Base-by-base conservation (phyloP, 1,140 invertebrate species). In the Spodoptera frugiperda region DNA sequence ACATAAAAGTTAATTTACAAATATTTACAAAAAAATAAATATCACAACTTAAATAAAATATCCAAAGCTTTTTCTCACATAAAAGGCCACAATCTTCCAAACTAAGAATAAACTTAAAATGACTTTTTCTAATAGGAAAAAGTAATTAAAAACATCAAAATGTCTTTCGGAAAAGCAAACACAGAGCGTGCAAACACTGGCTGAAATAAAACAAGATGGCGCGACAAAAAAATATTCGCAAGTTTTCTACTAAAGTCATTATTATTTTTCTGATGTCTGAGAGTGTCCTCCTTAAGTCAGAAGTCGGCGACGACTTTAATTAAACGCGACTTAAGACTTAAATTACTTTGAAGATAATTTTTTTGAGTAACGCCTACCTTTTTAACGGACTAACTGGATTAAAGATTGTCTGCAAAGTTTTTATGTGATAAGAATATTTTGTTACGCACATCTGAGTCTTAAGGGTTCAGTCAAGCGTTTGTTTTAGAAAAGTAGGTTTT, bases 321-420 rank as follows among this genome's bases (percentile, higher is more conserved):
- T 92, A 92, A 88, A 85, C 79, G 73, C 74, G 84, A 78, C 82
- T 88, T 86, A 87, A 86, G 82, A 87, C 82, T 91, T 87, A 88
- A 91, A 92, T 87, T 82, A 88, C 84, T 88, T 89, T 76, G 76
- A 61, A 83, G 81, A 74, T 83, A 80, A 79, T 88, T 88, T 88
- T 88, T 87, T 83, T 25, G 33, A 75, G 71, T 57, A 75, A 82
- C 74, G 87, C 86, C 82, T 85, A 84, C 81, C 39, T 49, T 82
- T 83, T 87, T 83, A 48, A 85, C 75, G 49, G 67, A 63, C 54
- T 85, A 87, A 89, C 82, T 83, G 77, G 83, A 85, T 89, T 86
- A 82, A 76, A 67, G 83, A 82, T 82, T 79, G 89, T 91, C 90
- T 90, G 88, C 83, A 82, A 89, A 89, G 85, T 91, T 91, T 75